phyloP scores from a whole-genome alignment of 2,113 vertebrate genomes.

The Archocentrus centrarchus region DNA sequence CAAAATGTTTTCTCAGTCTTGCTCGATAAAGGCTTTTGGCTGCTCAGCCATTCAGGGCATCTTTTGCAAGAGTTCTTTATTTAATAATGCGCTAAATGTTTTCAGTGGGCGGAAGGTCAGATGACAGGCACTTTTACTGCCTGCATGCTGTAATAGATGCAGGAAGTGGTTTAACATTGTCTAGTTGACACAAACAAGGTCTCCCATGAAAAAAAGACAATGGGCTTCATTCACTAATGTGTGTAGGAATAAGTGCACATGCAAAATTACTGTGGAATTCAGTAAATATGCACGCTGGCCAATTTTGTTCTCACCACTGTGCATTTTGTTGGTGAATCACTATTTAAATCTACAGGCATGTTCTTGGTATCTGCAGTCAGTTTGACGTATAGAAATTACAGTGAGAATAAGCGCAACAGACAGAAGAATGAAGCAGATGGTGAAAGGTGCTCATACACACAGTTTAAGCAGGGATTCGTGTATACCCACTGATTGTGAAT shows the following conservation, averaged over 20 bases:
- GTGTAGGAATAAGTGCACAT: not conserved
- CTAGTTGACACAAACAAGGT: not conserved
- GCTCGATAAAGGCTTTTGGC: not conserved
- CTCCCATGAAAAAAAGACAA: not conserved
- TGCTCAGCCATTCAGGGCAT: not conserved
- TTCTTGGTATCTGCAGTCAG: not conserved
- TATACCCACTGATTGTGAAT: not conserved
- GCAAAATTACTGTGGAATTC: not conserved
- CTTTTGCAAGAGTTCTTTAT: not conserved
- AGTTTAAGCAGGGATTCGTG: not conserved
- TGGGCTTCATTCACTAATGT: not conserved
- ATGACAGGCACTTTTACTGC: not conserved
- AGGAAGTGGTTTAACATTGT: not conserved
- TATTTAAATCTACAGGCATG: too few relatives aligned
- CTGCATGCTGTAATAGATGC: not conserved
- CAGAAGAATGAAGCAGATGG: not conserved
- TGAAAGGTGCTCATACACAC: not conserved
- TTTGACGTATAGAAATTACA: not conserved
- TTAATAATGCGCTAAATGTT: not conserved
- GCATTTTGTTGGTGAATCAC: not conserved
- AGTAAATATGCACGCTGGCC: not conserved
- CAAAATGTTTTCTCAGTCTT: not conserved
- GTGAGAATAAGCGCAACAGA: not conserved
- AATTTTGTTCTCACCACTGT: too few relatives aligned
- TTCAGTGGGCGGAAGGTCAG: not conserved